Evolutionary conservation across 2,113 vertebrate genomes (phyloP).

Genomic region (Halichoeres trimaculatus): DNA sequence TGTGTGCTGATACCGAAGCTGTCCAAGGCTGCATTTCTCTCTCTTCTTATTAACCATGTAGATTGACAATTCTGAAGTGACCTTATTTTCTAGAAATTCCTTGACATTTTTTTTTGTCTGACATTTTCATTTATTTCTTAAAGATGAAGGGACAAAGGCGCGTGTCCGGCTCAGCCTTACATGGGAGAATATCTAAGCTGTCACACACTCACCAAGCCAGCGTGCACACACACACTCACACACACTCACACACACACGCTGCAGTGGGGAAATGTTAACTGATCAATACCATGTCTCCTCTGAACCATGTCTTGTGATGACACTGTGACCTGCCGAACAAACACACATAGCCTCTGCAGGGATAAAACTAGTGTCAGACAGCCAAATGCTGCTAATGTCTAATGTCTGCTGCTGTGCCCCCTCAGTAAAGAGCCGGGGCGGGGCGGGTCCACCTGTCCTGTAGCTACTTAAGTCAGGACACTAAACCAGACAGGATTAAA

Average conservation of each 20-base stretch:
- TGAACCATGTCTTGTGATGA: slow-evolving; percentile 81
- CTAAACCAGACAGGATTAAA: slow-evolving; percentile 90
- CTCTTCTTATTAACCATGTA: slow-evolving; percentile 66
- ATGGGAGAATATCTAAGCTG: slow-evolving; percentile 23
- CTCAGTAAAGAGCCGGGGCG: slow-evolving; percentile 86
- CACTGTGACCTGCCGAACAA: slow-evolving; percentile 66
- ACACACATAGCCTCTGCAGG: slow-evolving; percentile 79
- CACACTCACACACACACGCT: slow-evolving; percentile 13
- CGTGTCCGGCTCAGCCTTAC: neutral
- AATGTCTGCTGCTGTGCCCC: slow-evolving; percentile 86
- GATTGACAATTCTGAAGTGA: slow-evolving; percentile 82
- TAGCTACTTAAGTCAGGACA: slow-evolving; percentile 89
- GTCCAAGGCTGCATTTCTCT: slow-evolving; percentile 40
- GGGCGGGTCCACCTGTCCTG: slow-evolving; percentile 87
- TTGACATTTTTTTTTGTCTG: slow-evolving; percentile 92
- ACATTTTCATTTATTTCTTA: slow-evolving; percentile 93
- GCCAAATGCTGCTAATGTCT: slow-evolving; percentile 87
- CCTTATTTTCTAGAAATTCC: slow-evolving; percentile 87
- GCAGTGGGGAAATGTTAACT: slow-evolving; percentile 92
- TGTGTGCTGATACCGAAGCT: slow-evolving; percentile 14
- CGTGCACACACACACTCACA: neutral
- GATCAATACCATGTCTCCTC: slow-evolving; percentile 95
- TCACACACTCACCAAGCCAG: neutral
- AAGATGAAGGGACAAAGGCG: slow-evolving; percentile 43
- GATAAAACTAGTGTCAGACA: slow-evolving; percentile 95